Base-by-base conservation (phyloP, 2,888 invertebrate species). In the Neoascia interrupta region DNA sequence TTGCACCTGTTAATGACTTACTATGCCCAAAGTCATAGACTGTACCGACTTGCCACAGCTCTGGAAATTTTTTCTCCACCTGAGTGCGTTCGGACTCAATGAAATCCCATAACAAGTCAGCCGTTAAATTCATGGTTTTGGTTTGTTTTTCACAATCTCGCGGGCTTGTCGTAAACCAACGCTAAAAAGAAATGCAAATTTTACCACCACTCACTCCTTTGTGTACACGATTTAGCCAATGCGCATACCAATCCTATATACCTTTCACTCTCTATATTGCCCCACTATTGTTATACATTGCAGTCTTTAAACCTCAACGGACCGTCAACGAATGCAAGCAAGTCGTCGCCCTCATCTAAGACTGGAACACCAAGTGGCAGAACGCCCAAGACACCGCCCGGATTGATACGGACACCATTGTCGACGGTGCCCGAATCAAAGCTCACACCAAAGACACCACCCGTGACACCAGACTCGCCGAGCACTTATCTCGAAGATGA, bases 401-500 rank as follows among this genome's bases (percentile, higher is more conserved):
- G 81, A 58, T 81, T 82, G 51, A 39, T 72, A 81, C 53, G 79
- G 47, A 79, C 79, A 19, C 79, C 82, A 18, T 51, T 86, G 13
- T 83, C 85, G 15, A 84, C 84, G 8, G 83, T 86, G 49, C 85
- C 82, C 34, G 87, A 86, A 82, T 81, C 84, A 0, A 88, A 86
- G 74, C 79, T 84, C 37, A 87, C 88, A 51, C 91, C 91, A 39
- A 90, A 90, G 84, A 92, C 92, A 81, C 92, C 91, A 81, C 92
- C 91, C 82, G 92, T 91, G 76, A 92, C 92, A 68, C 93, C 91
- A 13, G 92, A 92, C 84, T 91, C 92, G 61, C 85, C 87, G 61
- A 84, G 90, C 82, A 90, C 90, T 85, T 89, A 88, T 81, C 85
- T 91, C 83, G 92, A 92, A 82, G 93, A 93, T 89, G 95, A 95